Conservation (phyloP, 2,888 invertebrate species). For the Leucozona laternaria region DNA sequence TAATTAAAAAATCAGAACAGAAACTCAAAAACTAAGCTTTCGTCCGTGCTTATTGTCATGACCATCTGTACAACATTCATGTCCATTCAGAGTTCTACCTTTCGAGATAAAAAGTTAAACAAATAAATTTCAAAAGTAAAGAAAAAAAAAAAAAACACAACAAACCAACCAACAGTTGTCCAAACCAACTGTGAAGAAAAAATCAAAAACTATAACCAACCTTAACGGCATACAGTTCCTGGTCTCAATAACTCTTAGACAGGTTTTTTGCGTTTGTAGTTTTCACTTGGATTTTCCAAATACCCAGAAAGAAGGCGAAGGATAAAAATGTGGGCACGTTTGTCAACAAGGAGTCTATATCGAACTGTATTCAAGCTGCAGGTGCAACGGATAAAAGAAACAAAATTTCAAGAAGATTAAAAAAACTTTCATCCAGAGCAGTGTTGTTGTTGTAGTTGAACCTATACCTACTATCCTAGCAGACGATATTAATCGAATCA, state of each 20-base stretch:
- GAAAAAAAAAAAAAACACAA: constrained; percentile 17
- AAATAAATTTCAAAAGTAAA: constrained; percentile 22
- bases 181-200: constrained; percentile 48
- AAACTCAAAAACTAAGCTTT: constrained; percentile 29
- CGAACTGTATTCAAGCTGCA: constrained; percentile 40
- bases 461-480: constrained; percentile 42
- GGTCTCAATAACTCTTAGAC: constrained; percentile 34
- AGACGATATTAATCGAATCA: constrained; percentile 59
- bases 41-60: constrained; percentile 14
- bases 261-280: constrained; percentile 11
- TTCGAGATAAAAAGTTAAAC: not conserved
- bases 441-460: no score
- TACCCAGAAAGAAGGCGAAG: not conserved
- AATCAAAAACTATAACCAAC: constrained; percentile 55
- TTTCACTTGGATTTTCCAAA: constrained; percentile 27
- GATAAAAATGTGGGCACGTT: constrained; percentile 67
- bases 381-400: constrained; percentile 32
- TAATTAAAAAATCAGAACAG: constrained; percentile 37
- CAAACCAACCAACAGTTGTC: constrained; percentile 18
- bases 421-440: not conserved
- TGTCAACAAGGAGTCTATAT: constrained; percentile 60
- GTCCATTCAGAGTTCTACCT: not conserved
- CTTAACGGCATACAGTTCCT: not conserved
- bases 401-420: not conserved
- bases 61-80: constrained; percentile 38